Evolutionary conservation across 2,888 invertebrate genomes (phyloP).

Genomic region (Carpatolechia fugitivella): DNA sequence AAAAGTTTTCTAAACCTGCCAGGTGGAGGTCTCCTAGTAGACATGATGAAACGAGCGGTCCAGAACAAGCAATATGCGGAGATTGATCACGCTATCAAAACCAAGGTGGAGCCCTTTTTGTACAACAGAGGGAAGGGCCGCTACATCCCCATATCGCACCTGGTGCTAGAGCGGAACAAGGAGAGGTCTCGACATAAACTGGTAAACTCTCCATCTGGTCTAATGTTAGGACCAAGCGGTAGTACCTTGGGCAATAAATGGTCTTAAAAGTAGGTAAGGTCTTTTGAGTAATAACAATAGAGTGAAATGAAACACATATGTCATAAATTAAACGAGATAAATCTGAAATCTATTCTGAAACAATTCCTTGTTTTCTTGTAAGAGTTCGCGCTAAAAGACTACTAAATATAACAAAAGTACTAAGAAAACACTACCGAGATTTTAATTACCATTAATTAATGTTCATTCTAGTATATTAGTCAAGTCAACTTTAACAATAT

Average conservation of each 20-base stretch:
- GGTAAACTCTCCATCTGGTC: conserved; percentile 64
- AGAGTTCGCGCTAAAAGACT: too few relatives aligned
- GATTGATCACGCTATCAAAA: conserved; percentile 94
- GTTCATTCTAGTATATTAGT: too few relatives aligned
- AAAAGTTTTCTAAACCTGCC: neutral
- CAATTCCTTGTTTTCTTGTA: too few relatives aligned
- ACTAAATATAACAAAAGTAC: too few relatives aligned
- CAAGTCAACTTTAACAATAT: too few relatives aligned
- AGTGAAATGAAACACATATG: too few relatives aligned
- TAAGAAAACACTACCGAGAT: too few relatives aligned
- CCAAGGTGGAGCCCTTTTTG: conserved; percentile 93
- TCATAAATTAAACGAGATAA: too few relatives aligned
- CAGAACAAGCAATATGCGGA: conserved; percentile 95
- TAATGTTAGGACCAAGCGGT: neutral
- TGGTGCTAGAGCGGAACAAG: conserved; percentile 92
- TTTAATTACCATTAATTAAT: too few relatives aligned
- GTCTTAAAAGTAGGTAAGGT: too few relatives aligned
- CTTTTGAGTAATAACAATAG: too few relatives aligned
- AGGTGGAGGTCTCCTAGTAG: conserved; percentile 95
- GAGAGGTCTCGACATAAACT: conserved; percentile 90
- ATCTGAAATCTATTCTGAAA: too few relatives aligned
- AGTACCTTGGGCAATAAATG: neutral
- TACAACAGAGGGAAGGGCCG: conserved; percentile 96
- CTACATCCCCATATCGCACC: conserved; percentile 92
- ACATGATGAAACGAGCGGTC: conserved; percentile 94